Base-by-base conservation (phyloP, 2,888 invertebrate species). In the Lapara coniferarum region DNA sequence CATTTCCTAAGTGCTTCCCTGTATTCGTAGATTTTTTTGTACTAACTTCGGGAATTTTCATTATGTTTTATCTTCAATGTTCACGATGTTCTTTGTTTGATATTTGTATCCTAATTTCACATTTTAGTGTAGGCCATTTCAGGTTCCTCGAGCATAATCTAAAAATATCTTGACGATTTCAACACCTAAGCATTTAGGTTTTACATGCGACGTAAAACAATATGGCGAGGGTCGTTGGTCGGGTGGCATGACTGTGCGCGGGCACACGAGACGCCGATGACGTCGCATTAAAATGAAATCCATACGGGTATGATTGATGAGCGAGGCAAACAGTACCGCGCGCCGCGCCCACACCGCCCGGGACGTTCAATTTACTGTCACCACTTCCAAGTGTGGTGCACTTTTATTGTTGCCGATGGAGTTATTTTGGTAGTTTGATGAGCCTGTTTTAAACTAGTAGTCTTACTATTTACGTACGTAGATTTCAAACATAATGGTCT, bases 201-300 rank as follows among this genome's bases (percentile, higher is more conserved):
- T 55, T 44, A 55, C 53, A 30, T 55, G 57, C 51, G 16, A 49
- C 66, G 67, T 69, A 67, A 84, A 85, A 87, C 87, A 87, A 87
- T 84, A 77, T 79, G 69, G 68, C 72, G 14, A 71, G 73, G 75
- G 78, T 74, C 37, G 37, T 37, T 6, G 37, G 37, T 78, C 74
- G 76, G 80, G 73, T 76, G 75, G 76, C 78, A 80, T 85, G 85
- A 85, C 85, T 77, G 72, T 80, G 87, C 85, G 84, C 80, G 86
- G 85, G 82, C 87, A 85, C 85, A 84, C 88, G 89, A 92, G 89
- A 90, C 92, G 81, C 84, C 90, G 89, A 90, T 93, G 93, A 92
- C 92, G 89, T 77, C 89, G 92, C 93, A 89, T 92, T 93, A 93
- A 92, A 92, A 92, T 86, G 92, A 91, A 90, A 91, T 91, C 92